phyloP scores from a whole-genome alignment of 2,113 vertebrate genomes.

The Cygnus buccinator region DNA sequence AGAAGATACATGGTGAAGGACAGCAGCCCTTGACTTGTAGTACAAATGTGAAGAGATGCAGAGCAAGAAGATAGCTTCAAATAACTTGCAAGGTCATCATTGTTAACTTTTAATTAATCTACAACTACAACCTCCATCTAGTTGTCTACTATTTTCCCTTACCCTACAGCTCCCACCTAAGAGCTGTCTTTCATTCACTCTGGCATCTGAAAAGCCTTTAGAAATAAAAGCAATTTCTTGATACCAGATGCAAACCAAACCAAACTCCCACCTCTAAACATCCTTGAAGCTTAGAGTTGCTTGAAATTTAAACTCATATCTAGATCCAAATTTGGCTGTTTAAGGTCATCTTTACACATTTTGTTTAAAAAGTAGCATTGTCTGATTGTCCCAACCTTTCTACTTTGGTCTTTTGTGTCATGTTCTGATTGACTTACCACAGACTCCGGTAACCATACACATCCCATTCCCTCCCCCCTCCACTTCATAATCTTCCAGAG shows the following conservation, averaged over 20 bases:
- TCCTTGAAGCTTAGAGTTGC: not conserved
- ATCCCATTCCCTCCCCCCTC: not conserved
- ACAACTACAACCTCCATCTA: not conserved
- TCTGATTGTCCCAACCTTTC: not conserved
- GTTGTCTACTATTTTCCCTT: not conserved
- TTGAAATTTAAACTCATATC: not conserved
- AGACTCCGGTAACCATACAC: not conserved
- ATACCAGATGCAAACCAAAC: not conserved
- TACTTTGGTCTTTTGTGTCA: not conserved
- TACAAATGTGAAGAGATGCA: not conserved
- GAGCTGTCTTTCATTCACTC: conserved; percentile 6
- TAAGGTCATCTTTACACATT: not conserved
- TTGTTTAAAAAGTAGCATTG: not conserved
- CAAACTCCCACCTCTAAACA: conserved; percentile 7
- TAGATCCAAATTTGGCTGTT: not conserved
- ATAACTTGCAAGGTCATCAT: not conserved
- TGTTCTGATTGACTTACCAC: conserved; percentile 8
- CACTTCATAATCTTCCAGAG: conserved; percentile 45
- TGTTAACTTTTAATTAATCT: not conserved
- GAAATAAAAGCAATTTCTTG: not conserved
- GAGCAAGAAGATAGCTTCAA: not conserved
- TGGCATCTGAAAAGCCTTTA: conserved; percentile 14
- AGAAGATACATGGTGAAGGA: not conserved
- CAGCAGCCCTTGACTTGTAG: not conserved
- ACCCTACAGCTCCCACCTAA: not conserved